These are phyloP conservation scores for Kryptopterus vitreolus DNA, from an alignment of 2,797 vertebrate species.

Conservation along the genomic window DNA sequence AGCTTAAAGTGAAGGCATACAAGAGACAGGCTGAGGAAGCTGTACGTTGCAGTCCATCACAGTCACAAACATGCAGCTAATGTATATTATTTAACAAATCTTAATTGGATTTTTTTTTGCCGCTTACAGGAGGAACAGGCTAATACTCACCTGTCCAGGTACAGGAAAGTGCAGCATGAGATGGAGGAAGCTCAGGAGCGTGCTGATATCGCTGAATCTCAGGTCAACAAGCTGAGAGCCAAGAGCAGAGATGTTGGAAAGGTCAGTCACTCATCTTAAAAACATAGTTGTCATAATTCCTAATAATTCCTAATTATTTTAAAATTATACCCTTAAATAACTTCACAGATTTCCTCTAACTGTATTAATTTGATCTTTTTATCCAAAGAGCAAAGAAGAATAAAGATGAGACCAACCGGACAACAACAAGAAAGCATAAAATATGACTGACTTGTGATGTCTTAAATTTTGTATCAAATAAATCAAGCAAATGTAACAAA, in stretches of 20 bases:
- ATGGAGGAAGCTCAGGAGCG: background rate
- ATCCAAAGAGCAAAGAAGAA: slow-evolving; percentile 25
- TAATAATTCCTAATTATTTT: background rate
- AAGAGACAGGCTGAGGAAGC: slow-evolving; percentile 9
- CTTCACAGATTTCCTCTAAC: background rate
- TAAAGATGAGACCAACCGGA: background rate
- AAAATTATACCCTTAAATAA: background rate
- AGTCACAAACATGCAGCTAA: background rate
- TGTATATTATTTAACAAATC: no score
- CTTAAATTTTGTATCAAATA: slow-evolving; percentile 6
- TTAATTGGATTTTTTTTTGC: no score
- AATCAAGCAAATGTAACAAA: background rate
- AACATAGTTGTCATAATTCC: background rate
- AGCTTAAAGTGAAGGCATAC: slow-evolving; percentile 71
- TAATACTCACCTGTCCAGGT: no score
- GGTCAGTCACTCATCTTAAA: background rate
- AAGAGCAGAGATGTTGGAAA: slow-evolving; percentile 7
- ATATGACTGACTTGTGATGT: slow-evolving; percentile 24
- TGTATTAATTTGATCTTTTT: background rate
- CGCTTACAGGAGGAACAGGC: background rate
- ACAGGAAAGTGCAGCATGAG: background rate
- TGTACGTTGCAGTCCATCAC: background rate
- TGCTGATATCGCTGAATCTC: background rate
- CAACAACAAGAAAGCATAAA: slow-evolving; percentile 23
- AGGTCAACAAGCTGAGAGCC: slow-evolving; percentile 34